Conservation (phyloP, 2,113 vertebrate genomes). For the Turnix velox region DNA sequence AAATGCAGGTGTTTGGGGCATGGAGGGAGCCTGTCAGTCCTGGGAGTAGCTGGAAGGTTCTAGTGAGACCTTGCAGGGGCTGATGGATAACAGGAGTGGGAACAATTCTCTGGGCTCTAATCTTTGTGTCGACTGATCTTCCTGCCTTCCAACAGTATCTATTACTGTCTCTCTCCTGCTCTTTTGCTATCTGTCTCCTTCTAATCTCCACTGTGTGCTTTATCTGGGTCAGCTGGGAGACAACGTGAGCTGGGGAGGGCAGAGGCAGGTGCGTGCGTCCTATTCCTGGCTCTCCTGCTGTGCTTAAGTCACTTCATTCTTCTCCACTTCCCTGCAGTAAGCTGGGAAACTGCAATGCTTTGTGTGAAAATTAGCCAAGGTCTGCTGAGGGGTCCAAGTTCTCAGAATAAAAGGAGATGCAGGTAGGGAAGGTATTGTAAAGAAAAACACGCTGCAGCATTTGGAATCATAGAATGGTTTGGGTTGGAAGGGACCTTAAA, state of each 20-base stretch:
- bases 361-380: slow-evolving; percentile 6
- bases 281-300: slow-evolving; percentile 24
- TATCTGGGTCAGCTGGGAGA: slow-evolving; percentile 44
- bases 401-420: neutral
- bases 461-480: no score
- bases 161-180: neutral
- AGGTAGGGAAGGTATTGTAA: slow-evolving; percentile 8
- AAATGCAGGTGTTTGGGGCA: neutral
- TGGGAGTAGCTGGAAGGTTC: neutral
- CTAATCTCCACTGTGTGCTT: neutral
- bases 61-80: neutral
- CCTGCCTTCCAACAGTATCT: neutral
- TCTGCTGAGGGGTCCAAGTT: neutral
- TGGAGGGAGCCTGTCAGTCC: neutral
- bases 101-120: neutral
- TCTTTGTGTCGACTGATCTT: neutral
- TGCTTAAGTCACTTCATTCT: slow-evolving; percentile 9
- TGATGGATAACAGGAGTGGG: neutral
- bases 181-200: neutral
- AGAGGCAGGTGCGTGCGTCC: neutral
- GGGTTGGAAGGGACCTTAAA: no score
- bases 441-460: neutral
- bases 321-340: neutral
- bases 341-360: neutral
- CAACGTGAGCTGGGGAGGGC: slow-evolving; percentile 14